Base-by-base conservation (phyloP, 2,113 vertebrate genomes). In the Okapia johnstoni region DNA sequence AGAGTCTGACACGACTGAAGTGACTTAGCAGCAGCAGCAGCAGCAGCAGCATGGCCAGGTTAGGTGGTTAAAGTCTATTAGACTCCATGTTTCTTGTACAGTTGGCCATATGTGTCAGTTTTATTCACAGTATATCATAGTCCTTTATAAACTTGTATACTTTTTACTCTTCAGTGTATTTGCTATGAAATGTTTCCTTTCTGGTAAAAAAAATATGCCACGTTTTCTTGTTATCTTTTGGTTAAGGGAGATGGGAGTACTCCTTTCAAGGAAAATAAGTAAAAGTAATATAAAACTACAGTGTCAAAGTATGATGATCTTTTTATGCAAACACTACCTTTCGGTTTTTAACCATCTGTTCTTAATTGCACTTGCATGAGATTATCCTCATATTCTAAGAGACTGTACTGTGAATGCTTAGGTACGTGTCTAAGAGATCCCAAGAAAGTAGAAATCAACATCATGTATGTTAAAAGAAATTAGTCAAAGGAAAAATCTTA, bases 251-350 rank as follows among this genome's bases (percentile, higher is more conserved):
- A 21, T 1, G 16, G 26, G 2, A 12, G 60, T 33, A 6, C 13
- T 93, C 33, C 93, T 97, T 96, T 92, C 70, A 55, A 28, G 61
- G 83, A 92, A 94, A 94, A 94, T 94, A 96, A 90, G 98, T 58
- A 94, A 97, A 94, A 93, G 93, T 63, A 89, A 93, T 58, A 93
- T 90, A 94, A 96, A 96, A 89, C 54, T 73, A 93, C 10, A 92
- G 77, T 92, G 43, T 96, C 93, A 77, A 96, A 97, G 48, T 88
- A 96, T 88, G 89, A 97, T 97, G 93, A 94, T 98, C 54, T 93
- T 97, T 98, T 98, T 98, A 98, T 98, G 97, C 96, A 98, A 97
- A 98, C 97, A 43, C 43, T 87, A 46, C 61, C 57, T 97, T 76
- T 85, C 55, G 85, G 73, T 89, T 95, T 97, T 97, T 93, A 98